phyloP scores from a whole-genome alignment of 1,140 invertebrate genomes.

The Hermetia illucens region DNA sequence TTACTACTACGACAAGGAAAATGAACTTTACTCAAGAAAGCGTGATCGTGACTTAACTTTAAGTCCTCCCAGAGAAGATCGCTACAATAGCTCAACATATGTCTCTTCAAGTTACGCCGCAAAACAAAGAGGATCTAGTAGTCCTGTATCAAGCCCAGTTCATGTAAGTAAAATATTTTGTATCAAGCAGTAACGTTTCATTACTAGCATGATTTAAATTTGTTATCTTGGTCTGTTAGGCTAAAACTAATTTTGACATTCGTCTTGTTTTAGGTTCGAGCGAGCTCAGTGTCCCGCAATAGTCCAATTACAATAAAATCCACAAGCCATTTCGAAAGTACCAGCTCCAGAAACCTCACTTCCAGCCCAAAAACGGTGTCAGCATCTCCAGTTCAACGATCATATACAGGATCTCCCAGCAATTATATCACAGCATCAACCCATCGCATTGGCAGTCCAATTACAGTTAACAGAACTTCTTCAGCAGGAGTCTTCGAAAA shows the following conservation, averaged over 20 bases:
- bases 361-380: slow-evolving; percentile 23
- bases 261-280: slow-evolving; percentile 17
- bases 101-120: slow-evolving; percentile 5
- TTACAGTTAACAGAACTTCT: slow-evolving; percentile 9
- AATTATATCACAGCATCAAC: slow-evolving; percentile 26
- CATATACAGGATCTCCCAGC: slow-evolving; percentile 19
- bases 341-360: slow-evolving; percentile 18
- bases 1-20: slow-evolving; percentile 31
- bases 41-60: slow-evolving; percentile 18
- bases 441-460: slow-evolving; percentile 26
- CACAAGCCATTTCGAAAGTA: slow-evolving; percentile 19
- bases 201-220: too few relatives aligned
- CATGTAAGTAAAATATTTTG: slow-evolving; percentile 2
- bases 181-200: background rate
- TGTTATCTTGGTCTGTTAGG: background rate
- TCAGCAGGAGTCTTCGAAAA: slow-evolving; percentile 11
- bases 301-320: slow-evolving; percentile 29
- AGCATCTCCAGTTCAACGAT: slow-evolving; percentile 24
- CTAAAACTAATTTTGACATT: background rate
- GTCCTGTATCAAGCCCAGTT: slow-evolving; percentile 2
- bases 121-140: slow-evolving; percentile 23
- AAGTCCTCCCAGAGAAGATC: slow-evolving; percentile 23
- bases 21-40: slow-evolving; percentile 21
- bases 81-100: slow-evolving; percentile 8
- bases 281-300: slow-evolving; percentile 23